Evolutionary conservation across 2,797 vertebrate genomes (phyloP), one percentile per base, ranked within the genome.

Genomic region (Hozukius guyotensis): DNA sequence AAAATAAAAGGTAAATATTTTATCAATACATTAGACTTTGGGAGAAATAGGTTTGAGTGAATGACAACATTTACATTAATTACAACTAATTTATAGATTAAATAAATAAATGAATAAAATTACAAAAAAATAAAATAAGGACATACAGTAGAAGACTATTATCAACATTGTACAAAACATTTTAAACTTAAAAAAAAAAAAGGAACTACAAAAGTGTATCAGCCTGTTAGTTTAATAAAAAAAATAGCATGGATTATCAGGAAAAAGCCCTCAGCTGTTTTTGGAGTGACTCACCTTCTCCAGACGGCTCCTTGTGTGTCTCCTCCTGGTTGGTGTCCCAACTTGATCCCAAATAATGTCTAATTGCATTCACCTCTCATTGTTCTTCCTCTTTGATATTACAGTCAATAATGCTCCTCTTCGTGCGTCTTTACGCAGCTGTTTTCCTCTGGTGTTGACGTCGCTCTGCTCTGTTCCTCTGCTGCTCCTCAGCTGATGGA

Each of bases 281-380:
- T 14, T 14, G 18, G n/a, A 9, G 16, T 9, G 20, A 75, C 89
- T 92, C 80, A 94, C 92, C 93, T 80, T 72, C 36, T 88, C 75
- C 49, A 73, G 77, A 29, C 24, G 76, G 52, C 22, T 62, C 57
- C 22, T 34, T 34, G 1, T 46, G 38, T 3, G 8, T 62, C 20
- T 70, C 65, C 76, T 78, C 78, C 25, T 2, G 13, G 20, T 2
- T 10, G 22, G 9, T 1, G 75, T 72, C 53, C 55, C 55, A 18
- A 42, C 73, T 2, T 36, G 65, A 12, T 66, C 18, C 34, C 2
- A 65, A 64, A 53, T 3, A 5, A 32, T 6, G 3, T 38, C 14
- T 53, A 14, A 8, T 14, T 42, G 11, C 8, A 2, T 29, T 57
- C 74, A 65, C 4, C n/a, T 85, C 4, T 77, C 70, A 11, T 31